phyloP scores from a whole-genome alignment of 2,888 invertebrate genomes.

The Latheticus oryzae region DNA sequence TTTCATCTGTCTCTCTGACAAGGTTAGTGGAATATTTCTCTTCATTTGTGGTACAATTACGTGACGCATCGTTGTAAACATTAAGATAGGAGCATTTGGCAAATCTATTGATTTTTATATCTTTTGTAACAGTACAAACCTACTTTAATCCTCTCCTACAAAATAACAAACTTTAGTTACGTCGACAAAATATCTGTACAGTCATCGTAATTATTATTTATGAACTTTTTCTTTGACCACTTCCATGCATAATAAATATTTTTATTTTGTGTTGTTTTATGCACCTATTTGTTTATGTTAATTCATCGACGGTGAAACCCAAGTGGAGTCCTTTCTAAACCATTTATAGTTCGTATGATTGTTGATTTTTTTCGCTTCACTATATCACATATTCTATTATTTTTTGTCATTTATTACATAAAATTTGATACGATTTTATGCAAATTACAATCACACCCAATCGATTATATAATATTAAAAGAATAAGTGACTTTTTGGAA shows the following conservation, averaged over 20 bases:
- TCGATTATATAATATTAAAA: slow-evolving; percentile 7
- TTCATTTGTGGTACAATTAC: slow-evolving; percentile 8
- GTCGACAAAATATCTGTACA: too few relatives aligned
- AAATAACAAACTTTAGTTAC: too few relatives aligned
- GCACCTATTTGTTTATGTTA: slow-evolving; percentile 6
- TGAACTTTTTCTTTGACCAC: slow-evolving; percentile 11
- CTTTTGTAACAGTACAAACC: too few relatives aligned
- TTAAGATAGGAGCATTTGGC: too few relatives aligned
- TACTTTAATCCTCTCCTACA: too few relatives aligned
- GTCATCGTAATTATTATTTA: slow-evolving; percentile 18
- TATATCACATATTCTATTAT: too few relatives aligned
- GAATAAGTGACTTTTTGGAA: slow-evolving; percentile 1
- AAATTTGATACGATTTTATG: slow-evolving; percentile 27
- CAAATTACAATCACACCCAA: slow-evolving; percentile 26
- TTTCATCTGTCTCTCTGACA: too few relatives aligned
- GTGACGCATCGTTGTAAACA: slow-evolving; percentile 24
- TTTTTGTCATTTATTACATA: slow-evolving; percentile 15
- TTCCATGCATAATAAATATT: slow-evolving; percentile 14
- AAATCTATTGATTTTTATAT: too few relatives aligned
- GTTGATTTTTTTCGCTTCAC: slow-evolving; percentile 16
- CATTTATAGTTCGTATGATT: slow-evolving; percentile 14
- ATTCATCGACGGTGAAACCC: slow-evolving; percentile 1
- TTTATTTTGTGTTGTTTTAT: slow-evolving; percentile 7
- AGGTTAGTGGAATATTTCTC: slow-evolving; percentile 30
- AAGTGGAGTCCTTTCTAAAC: slow-evolving; percentile 23